Evolutionary conservation across 2,888 invertebrate species (phyloP).

Genomic region (Trichacis sp.): DNA sequence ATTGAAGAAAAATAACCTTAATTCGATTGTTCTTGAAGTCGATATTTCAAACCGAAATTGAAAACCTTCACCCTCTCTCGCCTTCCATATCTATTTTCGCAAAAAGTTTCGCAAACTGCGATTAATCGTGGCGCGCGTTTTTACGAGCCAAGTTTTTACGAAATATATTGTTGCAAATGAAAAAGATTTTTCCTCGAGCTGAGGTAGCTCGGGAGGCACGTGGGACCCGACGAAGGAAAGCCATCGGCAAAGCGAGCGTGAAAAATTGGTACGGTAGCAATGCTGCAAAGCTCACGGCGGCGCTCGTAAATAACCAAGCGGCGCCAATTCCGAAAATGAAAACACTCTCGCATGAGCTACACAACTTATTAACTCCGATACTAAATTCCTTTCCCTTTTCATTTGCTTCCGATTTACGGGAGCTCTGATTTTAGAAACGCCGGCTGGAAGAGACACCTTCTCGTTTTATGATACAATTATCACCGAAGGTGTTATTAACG

Average conservation of each 20-base stretch:
- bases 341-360: constrained; percentile 38
- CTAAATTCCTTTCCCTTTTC: constrained; percentile 29
- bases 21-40: no score
- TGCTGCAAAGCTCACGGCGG: constrained; percentile 3
- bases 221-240: constrained; percentile 36
- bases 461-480: constrained; percentile 25
- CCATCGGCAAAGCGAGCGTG: constrained; percentile 18
- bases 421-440: constrained; percentile 20
- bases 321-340: constrained; percentile 42
- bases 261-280: constrained; percentile 26
- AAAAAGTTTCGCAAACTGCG: not conserved
- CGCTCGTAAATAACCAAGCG: constrained; percentile 37
- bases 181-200: constrained; percentile 1
- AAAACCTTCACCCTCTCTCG: no score
- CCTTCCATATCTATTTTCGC: constrained; percentile 1
- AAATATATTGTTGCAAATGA: constrained; percentile 6
- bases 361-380: constrained; percentile 40
- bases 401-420: constrained; percentile 25
- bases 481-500: constrained; percentile 1
- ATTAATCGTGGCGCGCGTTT: constrained; percentile 5
- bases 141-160: constrained; percentile 2
- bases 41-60: no score
- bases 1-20: no score
- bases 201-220: constrained; percentile 32
- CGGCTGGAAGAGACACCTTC: constrained; percentile 20